Conservation (phyloP, 2,888 invertebrate species). For the Oeneis ivallda region DNA sequence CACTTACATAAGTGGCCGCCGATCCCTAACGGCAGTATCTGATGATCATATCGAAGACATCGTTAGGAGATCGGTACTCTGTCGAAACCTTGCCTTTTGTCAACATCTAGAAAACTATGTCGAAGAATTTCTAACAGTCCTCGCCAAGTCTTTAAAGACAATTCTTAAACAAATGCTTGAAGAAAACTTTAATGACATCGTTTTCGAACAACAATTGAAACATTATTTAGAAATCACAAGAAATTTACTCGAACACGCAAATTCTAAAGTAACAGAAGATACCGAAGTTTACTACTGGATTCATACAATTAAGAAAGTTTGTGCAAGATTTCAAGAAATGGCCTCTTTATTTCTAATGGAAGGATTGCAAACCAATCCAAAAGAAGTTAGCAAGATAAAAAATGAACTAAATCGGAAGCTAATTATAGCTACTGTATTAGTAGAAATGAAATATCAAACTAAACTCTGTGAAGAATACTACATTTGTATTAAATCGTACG, state of each 20-base stretch:
- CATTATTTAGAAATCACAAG: conserved; percentile 47
- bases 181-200: conserved; percentile 31
- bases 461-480: conserved; percentile 54
- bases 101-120: conserved; percentile 47
- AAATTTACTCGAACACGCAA: conserved; percentile 47
- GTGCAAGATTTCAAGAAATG: conserved; percentile 54
- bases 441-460: conserved; percentile 54
- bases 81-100: conserved; percentile 56
- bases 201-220: conserved; percentile 43
- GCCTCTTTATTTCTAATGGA: conserved; percentile 46
- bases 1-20: conserved; percentile 35
- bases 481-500: conserved; percentile 52
- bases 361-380: conserved; percentile 43
- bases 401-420: conserved; percentile 38
- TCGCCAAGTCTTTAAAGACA: conserved; percentile 52
- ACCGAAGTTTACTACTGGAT: conserved; percentile 52
- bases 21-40: conserved; percentile 42
- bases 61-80: conserved; percentile 51
- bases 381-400: conserved; percentile 42
- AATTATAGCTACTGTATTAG: conserved; percentile 48
- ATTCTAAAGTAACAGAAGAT: conserved; percentile 45
- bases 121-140: conserved; percentile 54
- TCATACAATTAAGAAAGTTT: conserved; percentile 58
- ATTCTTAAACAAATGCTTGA: conserved; percentile 43
- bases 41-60: conserved; percentile 46